Evolutionary conservation across 2,888 invertebrate genomes (phyloP), one percentile per base, ranked within the genome.

Genomic region (Clusia tigrina): DNA sequence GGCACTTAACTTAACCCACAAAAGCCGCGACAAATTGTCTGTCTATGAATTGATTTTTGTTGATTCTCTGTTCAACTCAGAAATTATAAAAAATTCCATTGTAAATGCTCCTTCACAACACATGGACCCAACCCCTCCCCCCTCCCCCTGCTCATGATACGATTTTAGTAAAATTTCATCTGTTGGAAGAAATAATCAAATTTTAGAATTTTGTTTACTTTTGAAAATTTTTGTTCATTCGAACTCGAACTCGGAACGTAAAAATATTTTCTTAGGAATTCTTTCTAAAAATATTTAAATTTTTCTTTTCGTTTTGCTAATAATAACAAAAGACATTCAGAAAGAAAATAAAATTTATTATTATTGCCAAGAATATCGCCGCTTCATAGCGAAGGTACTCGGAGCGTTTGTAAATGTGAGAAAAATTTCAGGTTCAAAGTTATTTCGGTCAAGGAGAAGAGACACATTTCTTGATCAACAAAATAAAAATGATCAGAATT

Each of bases 181-280:
- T 32, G 32, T 32, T 9, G 12, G 32, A 6, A 32, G 6, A 32
- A 32, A 32, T 32, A 12, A 6, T 32, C 32, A 9, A 32, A 9
- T 6, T 12, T 12, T 32, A 32, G 32, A n/a, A n/a, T 32, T 32
- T 32, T 32, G 12, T 32, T 32, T 32, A 32, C 12, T 32, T 9
- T 32, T 32, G 12, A 9, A 9, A 9, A 32, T 42, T n/a, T 15
- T 42, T 48, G 25, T 55, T 60, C 23, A 55, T 22, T 38, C 54
- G 54, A 48, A 55, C 32, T 32, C 32, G 32, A 32, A n/a, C 12
- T 32, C 32, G 32, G 32, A 9, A 48, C 48, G 55, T 48, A 54
- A 58, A 54, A 58, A 23, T 64, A 66, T 76, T 72, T 74, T 69
- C 65, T 62, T 46, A 67, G 67, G 71, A 77, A 74, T 77, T 75